Evolutionary conservation across 2,113 vertebrate species (phyloP).

Genomic region (Anser brachyrhynchus): DNA sequence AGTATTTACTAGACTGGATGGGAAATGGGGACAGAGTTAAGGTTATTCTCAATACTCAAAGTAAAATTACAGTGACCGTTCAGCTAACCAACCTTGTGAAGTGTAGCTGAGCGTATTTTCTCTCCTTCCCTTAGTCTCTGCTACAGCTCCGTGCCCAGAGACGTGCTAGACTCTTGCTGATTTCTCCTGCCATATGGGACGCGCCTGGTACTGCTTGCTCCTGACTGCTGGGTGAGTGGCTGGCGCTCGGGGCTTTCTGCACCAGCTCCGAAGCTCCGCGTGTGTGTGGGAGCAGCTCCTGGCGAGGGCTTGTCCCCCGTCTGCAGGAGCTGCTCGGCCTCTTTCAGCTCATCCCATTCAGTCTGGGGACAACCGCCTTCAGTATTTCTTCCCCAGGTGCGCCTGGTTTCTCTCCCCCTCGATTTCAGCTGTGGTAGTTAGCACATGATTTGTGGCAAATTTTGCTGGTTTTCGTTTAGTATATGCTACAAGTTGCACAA

Average conservation of each 20-base stretch:
- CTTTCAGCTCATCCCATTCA: not conserved
- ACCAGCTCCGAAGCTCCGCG: accelerated
- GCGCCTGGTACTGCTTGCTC: not conserved
- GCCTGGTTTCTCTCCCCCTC: not conserved
- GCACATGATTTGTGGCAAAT: slow-evolving; percentile 14
- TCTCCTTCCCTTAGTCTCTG: not conserved
- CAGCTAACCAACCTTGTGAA: not conserved
- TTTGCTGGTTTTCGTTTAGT: not conserved
- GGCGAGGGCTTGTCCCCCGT: not conserved
- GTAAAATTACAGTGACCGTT: not conserved
- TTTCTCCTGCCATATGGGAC: slow-evolving; percentile 13
- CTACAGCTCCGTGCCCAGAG: not conserved
- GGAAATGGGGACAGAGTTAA: not conserved
- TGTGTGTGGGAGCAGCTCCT: not conserved
- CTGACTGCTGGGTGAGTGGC: slow-evolving; percentile 11
- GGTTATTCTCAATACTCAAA: not conserved
- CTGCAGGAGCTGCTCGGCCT: slow-evolving; percentile 1
- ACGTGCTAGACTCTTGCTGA: not conserved
- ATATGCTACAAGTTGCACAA: not conserved
- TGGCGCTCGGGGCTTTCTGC: not conserved
- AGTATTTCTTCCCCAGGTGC: not conserved
- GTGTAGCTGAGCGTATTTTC: not conserved
- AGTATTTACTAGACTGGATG: not conserved
- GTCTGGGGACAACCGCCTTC: not conserved
- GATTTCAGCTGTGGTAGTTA: not conserved